These are phyloP conservation scores for Melieria crassipennis DNA, from an alignment of 2,888 invertebrate genomes.

Conservation along the genomic window DNA sequence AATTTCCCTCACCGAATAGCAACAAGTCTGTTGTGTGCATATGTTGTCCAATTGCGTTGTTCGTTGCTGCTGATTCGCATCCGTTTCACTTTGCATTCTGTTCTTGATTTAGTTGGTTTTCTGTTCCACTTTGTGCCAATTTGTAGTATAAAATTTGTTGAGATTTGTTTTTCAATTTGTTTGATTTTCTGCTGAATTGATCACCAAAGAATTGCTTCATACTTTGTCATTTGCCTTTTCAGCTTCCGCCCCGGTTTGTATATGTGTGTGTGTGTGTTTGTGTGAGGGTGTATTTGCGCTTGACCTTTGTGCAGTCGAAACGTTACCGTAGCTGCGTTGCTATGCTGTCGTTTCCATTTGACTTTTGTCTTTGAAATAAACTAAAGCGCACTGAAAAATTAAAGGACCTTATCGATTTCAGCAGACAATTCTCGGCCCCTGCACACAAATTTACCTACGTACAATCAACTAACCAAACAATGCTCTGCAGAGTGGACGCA, in stretches of 20 bases:
- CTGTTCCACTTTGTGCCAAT: not conserved
- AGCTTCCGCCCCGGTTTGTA: not conserved
- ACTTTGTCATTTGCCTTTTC: conserved; percentile 9
- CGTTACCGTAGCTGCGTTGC: too few relatives aligned
- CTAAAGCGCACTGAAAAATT: too few relatives aligned
- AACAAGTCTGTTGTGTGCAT: not conserved
- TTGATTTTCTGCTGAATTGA: conserved; percentile 14
- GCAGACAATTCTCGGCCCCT: too few relatives aligned
- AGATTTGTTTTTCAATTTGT: conserved; percentile 9
- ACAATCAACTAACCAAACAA: too few relatives aligned
- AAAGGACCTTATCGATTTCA: too few relatives aligned
- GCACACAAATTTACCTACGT: too few relatives aligned
- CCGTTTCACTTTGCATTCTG: not conserved
- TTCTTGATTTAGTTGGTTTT: conserved; percentile 5
- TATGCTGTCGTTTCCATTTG: too few relatives aligned
- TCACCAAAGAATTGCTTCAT: conserved; percentile 11
- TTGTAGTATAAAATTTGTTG: conserved; percentile 2
- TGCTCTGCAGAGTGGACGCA: too few relatives aligned
- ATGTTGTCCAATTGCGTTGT: not conserved
- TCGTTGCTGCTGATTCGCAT: conserved; percentile 2
- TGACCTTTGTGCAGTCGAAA: too few relatives aligned
- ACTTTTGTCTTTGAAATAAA: too few relatives aligned
- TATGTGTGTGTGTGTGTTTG: not conserved
- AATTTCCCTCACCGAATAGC: too few relatives aligned
- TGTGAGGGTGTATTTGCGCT: too few relatives aligned